These are phyloP conservation scores for Acrocephalus arundinaceus DNA, from an alignment of 2,113 vertebrate genomes.

Conservation along the genomic window DNA sequence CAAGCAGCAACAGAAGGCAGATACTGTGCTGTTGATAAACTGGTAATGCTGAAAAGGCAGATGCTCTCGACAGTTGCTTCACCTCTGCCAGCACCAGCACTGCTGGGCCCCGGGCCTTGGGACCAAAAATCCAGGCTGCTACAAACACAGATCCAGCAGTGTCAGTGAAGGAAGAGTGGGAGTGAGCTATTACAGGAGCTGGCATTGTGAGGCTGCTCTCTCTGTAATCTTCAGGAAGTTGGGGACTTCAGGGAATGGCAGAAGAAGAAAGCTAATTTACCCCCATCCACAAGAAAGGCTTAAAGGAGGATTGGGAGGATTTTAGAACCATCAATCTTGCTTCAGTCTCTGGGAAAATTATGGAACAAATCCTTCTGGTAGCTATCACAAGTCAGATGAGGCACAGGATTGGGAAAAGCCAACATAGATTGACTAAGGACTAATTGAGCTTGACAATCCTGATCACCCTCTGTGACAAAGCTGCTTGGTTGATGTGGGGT, in stretches of 20 bases:
- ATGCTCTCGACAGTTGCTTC: neutral
- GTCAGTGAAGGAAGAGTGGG: neutral
- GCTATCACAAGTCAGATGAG: neutral
- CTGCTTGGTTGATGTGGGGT: neutral
- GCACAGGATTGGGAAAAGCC: neutral
- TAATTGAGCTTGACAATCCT: neutral
- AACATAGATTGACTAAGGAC: neutral
- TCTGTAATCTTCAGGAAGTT: neutral
- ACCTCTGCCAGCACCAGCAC: neutral
- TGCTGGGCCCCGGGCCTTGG: neutral
- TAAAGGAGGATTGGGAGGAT: neutral
- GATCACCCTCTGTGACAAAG: neutral
- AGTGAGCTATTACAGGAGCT: neutral
- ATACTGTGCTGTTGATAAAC: accelerated
- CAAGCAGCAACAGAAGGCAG: neutral
- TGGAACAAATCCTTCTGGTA: neutral
- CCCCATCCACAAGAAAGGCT: neutral
- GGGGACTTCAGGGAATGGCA: neutral
- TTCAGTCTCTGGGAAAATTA: neutral
- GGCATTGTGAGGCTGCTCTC: neutral
- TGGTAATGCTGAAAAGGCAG: accelerated
- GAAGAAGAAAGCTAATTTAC: neutral
- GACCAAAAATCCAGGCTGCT: neutral
- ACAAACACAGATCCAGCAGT: neutral
- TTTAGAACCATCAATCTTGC: neutral